These are phyloP conservation scores for Meriones unguiculatus DNA, from an alignment of 2,113 vertebrate genomes.

Conservation along the genomic window DNA sequence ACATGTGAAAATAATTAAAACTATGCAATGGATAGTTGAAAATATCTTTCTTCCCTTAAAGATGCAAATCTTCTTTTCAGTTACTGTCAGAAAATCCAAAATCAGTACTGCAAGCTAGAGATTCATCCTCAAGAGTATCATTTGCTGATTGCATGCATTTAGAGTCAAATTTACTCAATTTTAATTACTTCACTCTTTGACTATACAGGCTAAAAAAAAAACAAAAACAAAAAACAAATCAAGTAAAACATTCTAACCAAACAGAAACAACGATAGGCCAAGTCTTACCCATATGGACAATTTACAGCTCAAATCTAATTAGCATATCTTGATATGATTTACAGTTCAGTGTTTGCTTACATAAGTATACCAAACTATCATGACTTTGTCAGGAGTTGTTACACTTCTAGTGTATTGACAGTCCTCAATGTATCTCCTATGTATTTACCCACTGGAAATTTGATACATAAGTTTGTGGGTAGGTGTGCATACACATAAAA, in stretches of 20 bases:
- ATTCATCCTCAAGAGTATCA: neutral
- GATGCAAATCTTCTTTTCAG: neutral
- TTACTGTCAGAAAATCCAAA: constrained; percentile 18
- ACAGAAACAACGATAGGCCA: neutral
- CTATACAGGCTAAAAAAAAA: neutral
- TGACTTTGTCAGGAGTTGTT: neutral
- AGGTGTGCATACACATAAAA: too few species aligned
- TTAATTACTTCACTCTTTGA: constrained; percentile 35
- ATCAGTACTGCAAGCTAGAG: constrained; percentile 43
- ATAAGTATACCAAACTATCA: neutral
- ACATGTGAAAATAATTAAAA: neutral
- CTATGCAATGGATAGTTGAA: neutral
- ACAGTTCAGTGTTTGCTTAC: neutral
- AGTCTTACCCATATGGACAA: neutral
- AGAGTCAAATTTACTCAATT: constrained; percentile 46
- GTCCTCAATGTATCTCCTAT: neutral
- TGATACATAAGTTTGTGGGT: neutral
- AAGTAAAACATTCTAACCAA: constrained; percentile 25
- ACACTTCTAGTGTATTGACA: neutral
- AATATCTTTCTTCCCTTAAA: neutral
- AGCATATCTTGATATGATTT: neutral
- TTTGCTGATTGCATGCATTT: constrained; percentile 13
- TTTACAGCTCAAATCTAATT: neutral
- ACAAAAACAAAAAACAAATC: neutral
- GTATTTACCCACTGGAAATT: neutral